Evolutionary conservation across 1,140 invertebrate species (phyloP).

Genomic region (Periplaneta americana): DNA sequence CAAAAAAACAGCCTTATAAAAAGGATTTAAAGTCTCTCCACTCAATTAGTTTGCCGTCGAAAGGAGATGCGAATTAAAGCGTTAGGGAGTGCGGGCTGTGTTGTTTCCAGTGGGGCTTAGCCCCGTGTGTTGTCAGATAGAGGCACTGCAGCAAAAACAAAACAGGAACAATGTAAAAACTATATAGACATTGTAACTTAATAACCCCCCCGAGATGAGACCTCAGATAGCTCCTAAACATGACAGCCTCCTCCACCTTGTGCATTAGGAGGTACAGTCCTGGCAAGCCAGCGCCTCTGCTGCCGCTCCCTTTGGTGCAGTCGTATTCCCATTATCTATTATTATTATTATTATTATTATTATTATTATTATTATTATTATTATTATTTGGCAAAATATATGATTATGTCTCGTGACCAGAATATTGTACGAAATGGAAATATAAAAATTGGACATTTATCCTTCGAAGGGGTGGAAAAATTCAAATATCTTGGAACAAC

Average conservation of each 20-base stretch:
- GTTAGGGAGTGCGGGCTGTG: not conserved
- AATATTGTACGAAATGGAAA: too few relatives aligned
- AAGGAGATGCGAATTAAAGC: constrained; percentile 9
- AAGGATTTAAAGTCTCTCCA: constrained; percentile 15
- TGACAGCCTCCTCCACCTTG: not conserved
- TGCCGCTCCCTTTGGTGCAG: too few relatives aligned
- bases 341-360: too few relatives aligned
- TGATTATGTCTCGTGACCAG: too few relatives aligned
- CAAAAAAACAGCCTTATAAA: constrained; percentile 8
- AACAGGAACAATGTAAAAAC: not conserved
- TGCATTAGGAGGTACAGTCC: not conserved
- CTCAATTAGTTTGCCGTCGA: constrained; percentile 18
- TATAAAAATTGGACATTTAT: too few relatives aligned
- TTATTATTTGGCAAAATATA: too few relatives aligned
- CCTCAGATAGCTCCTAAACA: not conserved
- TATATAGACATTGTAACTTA: not conserved
- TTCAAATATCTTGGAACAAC: too few relatives aligned
- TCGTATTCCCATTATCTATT: too few relatives aligned
- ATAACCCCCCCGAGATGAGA: not conserved
- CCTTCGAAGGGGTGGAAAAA: too few relatives aligned
- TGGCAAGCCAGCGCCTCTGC: not conserved
- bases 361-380: too few relatives aligned
- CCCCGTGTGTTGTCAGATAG: not conserved
- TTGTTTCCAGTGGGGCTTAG: not conserved
- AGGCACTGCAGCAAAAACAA: not conserved